A percentile compares a stretch with the other conserved stretches of the same genome.
Evolutionary conservation across 37 sponge, comb jelly and placozoan genomes (phyloP).

Genomic region (Halisarca cf. caerulea): DNA sequence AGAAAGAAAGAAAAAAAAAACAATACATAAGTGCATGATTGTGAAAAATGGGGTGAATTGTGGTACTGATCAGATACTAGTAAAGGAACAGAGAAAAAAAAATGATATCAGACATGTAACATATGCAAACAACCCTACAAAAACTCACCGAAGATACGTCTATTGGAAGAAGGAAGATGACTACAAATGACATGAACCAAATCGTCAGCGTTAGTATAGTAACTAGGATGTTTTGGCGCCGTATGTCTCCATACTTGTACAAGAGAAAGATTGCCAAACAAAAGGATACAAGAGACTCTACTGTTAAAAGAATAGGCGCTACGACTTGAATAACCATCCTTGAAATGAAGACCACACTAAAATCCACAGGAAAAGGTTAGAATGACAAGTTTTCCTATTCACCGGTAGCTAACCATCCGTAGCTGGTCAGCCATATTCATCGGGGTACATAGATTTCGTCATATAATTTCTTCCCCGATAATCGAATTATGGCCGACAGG

Average conservation of each 20-base stretch:
- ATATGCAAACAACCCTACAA: neutral
- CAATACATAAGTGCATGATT: too few species aligned
- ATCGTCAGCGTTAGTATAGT: conserved; percentile 69
- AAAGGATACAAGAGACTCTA: conserved; percentile 65
- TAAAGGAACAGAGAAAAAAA: too few species aligned
- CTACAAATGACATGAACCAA: conserved; percentile 94
- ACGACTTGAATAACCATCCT: conserved; percentile 31
- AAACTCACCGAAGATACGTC: conserved; percentile 91
- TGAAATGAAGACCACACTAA: too few species aligned
- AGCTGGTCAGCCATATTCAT: neutral
- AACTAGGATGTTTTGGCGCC: conserved; percentile 78
- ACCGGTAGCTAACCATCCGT: neutral
- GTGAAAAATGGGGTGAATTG: too few species aligned
- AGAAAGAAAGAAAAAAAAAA: too few species aligned
- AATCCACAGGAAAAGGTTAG: too few species aligned
- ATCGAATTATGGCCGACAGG: too few species aligned
- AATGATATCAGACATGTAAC: too few species aligned
- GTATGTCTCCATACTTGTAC: conserved; percentile 81
- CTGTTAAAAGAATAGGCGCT: conserved; percentile 61
- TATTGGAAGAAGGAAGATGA: conserved; percentile 88
- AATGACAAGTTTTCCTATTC: neutral
- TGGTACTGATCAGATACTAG: too few species aligned
- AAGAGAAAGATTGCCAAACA: conserved; percentile 64
- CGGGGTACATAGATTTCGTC: too few species aligned
- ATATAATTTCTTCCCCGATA: too few species aligned